Evolutionary conservation across 2,888 invertebrate genomes (phyloP), one percentile per base, ranked within the genome.

Genomic region (Agrotis ipsilon): DNA sequence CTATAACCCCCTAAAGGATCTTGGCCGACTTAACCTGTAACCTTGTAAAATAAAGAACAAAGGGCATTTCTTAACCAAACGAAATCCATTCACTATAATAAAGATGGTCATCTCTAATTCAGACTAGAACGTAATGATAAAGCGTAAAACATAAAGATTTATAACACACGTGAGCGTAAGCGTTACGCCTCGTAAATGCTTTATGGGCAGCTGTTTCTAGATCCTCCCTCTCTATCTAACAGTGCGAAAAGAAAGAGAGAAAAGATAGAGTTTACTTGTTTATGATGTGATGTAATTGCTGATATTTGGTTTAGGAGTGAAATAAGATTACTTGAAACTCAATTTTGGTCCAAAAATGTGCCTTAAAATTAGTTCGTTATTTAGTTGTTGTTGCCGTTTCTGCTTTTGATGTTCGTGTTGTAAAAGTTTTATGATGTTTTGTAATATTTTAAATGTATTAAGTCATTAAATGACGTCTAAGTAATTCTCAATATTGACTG

Each of bases 141-240:
- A 43, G 16, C 68, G 67, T 83, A 80, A 75, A 82, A 65, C 72
- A 57, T 75, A 66, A 77, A 74, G 79, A 85, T 85, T 84, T 84
- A 84, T 72, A 65, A 66, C 62, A 27, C 24, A 69, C 65, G 75
- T 64, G n/a, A n/a, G 72, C 82, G 80, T 82, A 80, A 78, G 60
- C 78, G 67, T 72, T 72, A 75, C 65, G 62, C 66, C 70, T 81
- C 83, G 77, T 84, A 81, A 84, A 84, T 63, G 52, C 49, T 81
- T 81, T 78, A 72, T 75, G 78, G 80, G 80, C 80, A 68, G 73
- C 74, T 68, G 69, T 74, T 72, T 45, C 49, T 18, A 16, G 27
- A 45, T 60, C 21, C 27, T 11, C 1, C 24, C 1, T 79, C 78
- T 60, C 61, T n/a, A 13, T 78, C 68, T 62, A 13, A 78, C 21